phyloP scores from a whole-genome alignment of 2,888 invertebrate genomes.

The Athrips mouffetella region DNA sequence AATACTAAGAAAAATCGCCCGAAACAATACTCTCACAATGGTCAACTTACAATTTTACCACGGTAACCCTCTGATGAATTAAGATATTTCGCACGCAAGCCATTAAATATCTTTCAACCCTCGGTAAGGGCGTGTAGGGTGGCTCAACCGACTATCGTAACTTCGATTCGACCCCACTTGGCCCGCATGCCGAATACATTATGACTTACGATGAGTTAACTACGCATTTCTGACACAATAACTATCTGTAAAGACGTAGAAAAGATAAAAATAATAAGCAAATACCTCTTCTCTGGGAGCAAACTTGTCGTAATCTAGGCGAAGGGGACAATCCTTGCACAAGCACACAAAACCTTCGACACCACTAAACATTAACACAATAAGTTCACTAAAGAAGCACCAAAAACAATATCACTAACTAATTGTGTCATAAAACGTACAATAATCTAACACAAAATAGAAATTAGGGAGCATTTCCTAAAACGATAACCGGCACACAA shows the following conservation, averaged over 20 bases:
- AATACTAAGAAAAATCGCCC: too few species aligned
- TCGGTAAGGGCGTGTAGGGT: constrained; percentile 34
- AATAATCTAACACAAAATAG: constrained; percentile 47
- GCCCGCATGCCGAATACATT: constrained; percentile 40
- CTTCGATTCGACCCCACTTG: constrained; percentile 25
- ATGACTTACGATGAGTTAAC: constrained; percentile 5
- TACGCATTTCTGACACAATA: neutral
- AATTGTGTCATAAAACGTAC: constrained; percentile 62
- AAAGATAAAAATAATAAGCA: constrained; percentile 7
- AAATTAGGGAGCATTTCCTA: constrained; percentile 62
- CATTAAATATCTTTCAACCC: constrained; percentile 31
- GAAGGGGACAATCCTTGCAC: constrained; percentile 63
- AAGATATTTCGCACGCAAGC: constrained; percentile 38
- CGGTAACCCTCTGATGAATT: constrained; percentile 30
- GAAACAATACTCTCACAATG: neutral
- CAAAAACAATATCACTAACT: constrained; percentile 43
- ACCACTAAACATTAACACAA: constrained; percentile 57
- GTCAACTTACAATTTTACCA: neutral
- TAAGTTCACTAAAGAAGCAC: constrained; percentile 46
- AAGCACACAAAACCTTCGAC: constrained; percentile 55
- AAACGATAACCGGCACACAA: constrained; percentile 43
- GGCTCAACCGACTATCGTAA: constrained; percentile 22
- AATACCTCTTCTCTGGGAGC: constrained; percentile 39
- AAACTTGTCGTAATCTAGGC: constrained; percentile 34
- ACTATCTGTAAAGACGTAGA: neutral